Percentiles rank a stretch among this genome's conserved stretches.
Evolutionary conservation across 2,797 vertebrate species (phyloP).

Genomic region (Saxicola maurus): DNA sequence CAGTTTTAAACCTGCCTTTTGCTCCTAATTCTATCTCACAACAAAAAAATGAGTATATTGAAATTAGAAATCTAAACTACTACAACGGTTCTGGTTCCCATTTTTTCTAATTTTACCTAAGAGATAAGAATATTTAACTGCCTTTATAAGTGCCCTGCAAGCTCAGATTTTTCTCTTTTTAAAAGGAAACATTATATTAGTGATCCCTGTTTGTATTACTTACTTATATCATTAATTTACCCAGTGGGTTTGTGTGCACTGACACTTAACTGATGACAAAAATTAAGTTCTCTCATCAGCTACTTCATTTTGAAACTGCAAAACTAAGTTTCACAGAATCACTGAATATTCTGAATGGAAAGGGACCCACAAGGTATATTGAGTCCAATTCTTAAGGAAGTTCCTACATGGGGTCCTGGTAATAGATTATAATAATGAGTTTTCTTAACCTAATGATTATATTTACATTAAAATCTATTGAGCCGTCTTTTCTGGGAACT

Average conservation of each 20-base stretch:
- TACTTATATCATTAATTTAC: neutral
- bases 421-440: neutral
- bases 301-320: neutral
- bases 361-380: neutral
- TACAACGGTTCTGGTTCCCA: neutral
- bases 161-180: neutral
- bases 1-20: too few relatives aligned
- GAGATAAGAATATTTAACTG: neutral
- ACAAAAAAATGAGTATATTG: too few relatives aligned
- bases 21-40: too few relatives aligned
- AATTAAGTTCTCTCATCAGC: slow-evolving; percentile 18
- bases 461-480: neutral
- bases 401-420: neutral
- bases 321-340: neutral
- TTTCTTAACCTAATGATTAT: neutral
- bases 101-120: neutral
- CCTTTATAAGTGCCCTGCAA: neutral
- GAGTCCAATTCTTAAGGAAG: neutral
- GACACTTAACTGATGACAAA: neutral
- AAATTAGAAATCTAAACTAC: too few relatives aligned
- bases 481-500: neutral
- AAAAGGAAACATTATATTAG: neutral
- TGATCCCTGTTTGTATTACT: neutral
- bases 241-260: neutral
- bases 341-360: neutral